These are phyloP conservation scores for Ctenicera cuprea DNA, from an alignment of 2,888 invertebrate species.

Conservation along the genomic window DNA sequence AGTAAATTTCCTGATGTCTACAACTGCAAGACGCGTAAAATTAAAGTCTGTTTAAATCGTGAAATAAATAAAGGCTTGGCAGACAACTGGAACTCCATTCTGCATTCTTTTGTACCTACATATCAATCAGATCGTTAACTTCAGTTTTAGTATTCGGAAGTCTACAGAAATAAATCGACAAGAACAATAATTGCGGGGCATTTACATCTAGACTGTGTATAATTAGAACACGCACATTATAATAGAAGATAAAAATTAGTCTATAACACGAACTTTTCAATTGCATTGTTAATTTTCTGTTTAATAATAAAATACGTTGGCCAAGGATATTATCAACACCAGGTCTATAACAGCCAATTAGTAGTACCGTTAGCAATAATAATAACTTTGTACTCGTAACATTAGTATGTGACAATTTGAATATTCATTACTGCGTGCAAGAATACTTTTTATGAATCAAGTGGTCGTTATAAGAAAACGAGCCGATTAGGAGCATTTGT, in stretches of 20 bases:
- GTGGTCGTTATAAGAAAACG: not conserved
- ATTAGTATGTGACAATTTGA: not conserved
- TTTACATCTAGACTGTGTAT: not conserved
- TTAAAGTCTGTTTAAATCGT: slow-evolving; percentile 35
- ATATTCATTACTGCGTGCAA: not conserved
- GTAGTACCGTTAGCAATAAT: slow-evolving; percentile 4
- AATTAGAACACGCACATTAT: not conserved
- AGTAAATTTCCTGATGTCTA: slow-evolving; percentile 8
- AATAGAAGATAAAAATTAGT: not conserved
- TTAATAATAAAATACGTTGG: not conserved
- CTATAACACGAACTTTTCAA: too few species aligned
- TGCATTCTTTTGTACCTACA: slow-evolving; percentile 44
- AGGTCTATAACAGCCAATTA: slow-evolving; percentile 8
- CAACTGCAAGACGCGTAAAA: slow-evolving; percentile 17
- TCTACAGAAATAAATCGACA: slow-evolving; percentile 43
- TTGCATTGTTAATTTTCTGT: too few species aligned
- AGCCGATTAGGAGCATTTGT: slow-evolving; percentile 14
- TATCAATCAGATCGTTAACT: slow-evolving; percentile 50
- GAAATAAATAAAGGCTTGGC: slow-evolving; percentile 44
- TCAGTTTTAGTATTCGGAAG: slow-evolving; percentile 46
- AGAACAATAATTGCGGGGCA: slow-evolving; percentile 16
- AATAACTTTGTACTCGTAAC: not conserved
- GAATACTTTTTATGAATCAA: not conserved
- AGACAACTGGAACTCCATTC: slow-evolving; percentile 43
- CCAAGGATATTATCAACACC: not conserved